Evolutionary conservation across 2,797 vertebrate species (phyloP).

Genomic region (Eidolon dupreanum): DNA sequence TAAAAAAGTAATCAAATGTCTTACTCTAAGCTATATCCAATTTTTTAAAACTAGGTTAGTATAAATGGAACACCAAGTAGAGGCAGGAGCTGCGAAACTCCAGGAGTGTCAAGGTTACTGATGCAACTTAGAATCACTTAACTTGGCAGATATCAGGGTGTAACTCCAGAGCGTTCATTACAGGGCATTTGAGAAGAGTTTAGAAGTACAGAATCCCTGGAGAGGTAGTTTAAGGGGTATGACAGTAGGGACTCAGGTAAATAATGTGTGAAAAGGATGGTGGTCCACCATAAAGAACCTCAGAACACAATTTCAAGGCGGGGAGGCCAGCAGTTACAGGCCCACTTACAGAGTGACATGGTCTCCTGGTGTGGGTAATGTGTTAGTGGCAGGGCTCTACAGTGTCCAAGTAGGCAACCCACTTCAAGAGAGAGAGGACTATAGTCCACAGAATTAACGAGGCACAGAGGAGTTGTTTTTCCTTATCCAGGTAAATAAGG

Average conservation of each 20-base stretch:
- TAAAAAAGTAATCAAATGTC: neutral
- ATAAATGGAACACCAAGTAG: slow-evolving; percentile 3
- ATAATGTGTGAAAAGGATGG: neutral
- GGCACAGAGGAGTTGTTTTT: neutral
- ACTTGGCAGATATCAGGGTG: neutral
- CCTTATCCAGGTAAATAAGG: neutral
- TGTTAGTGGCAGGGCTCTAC: neutral
- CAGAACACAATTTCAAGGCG: neutral
- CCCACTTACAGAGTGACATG: neutral
- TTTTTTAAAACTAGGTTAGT: neutral
- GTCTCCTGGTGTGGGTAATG: neutral
- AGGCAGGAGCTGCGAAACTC: neutral
- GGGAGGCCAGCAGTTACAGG: neutral
- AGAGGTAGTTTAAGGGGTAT: neutral
- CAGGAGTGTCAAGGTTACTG: neutral
- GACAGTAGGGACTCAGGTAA: neutral
- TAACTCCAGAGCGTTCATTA: neutral
- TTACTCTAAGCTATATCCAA: neutral
- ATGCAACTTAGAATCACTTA: neutral
- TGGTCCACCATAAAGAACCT: neutral
- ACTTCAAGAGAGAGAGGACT: neutral
- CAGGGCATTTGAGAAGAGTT: neutral
- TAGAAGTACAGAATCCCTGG: neutral
- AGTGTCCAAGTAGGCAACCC: neutral
- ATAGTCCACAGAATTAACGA: neutral